Evolutionary conservation across 2,888 invertebrate species (phyloP).

Genomic region (Venustoraphidia nigricollis): DNA sequence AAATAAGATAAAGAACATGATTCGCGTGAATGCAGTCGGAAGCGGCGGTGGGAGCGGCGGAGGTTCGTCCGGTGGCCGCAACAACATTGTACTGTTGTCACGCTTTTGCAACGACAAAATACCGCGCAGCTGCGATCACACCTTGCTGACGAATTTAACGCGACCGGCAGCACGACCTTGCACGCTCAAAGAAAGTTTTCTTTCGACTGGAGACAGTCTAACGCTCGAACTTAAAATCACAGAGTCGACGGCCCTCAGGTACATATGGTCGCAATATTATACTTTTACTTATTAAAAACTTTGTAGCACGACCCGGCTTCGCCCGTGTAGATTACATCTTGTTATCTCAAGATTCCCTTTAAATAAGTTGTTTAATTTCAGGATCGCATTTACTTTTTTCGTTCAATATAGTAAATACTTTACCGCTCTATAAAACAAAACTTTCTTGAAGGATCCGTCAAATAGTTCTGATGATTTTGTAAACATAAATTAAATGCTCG

Average conservation of each 20-base stretch:
- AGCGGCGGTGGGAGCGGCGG: slow-evolving; percentile 8
- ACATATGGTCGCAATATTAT: slow-evolving; percentile 19
- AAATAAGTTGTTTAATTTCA: no score
- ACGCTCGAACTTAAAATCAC: slow-evolving; percentile 65
- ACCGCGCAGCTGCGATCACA: slow-evolving; percentile 71
- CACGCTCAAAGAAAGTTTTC: slow-evolving; percentile 64
- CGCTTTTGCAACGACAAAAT: slow-evolving; percentile 70
- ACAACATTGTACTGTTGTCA: slow-evolving; percentile 63
- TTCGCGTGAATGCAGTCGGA: background rate
- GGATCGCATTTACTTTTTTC: no score
- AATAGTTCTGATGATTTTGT: no score
- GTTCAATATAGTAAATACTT: no score
- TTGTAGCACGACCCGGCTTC: no score
- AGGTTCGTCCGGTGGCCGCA: slow-evolving; percentile 33
- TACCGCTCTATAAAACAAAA: no score
- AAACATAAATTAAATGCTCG: no score
- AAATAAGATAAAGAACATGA: no score
- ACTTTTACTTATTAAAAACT: no score
- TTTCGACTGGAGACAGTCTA: slow-evolving; percentile 65
- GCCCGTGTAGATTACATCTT: no score
- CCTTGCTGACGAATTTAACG: slow-evolving; percentile 41
- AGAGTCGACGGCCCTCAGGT: slow-evolving; percentile 76
- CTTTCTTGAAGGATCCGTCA: no score
- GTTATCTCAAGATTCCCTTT: no score
- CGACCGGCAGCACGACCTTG: slow-evolving; percentile 55